Conservation (phyloP, 1,140 invertebrate species). For the Pristionchus pacificus region DNA sequence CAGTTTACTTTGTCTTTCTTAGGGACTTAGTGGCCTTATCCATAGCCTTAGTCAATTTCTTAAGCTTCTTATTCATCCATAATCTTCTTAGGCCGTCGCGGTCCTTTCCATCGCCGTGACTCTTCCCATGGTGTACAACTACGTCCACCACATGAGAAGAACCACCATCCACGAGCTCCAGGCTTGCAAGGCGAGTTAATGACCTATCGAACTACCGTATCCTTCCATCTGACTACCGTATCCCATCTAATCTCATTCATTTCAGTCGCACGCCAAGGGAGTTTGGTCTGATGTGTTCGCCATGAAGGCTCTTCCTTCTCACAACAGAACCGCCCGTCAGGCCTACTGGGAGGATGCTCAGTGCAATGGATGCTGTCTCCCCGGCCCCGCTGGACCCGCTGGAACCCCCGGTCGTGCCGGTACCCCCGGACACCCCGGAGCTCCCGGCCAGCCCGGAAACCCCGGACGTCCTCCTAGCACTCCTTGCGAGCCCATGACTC, state of each 20-base stretch:
- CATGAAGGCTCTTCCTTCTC: background rate
- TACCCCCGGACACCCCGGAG: background rate
- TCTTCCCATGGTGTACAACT: constrained; percentile 34
- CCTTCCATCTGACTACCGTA: background rate
- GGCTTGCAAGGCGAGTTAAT: constrained; percentile 2
- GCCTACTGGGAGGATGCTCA: background rate
- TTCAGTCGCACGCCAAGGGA: background rate
- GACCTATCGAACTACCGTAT: no score
- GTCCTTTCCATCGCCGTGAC: constrained; percentile 30
- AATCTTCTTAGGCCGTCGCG: no score
- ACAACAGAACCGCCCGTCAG: background rate
- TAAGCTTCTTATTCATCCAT: no score
- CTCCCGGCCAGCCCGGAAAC: background rate
- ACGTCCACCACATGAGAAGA: constrained; percentile 17
- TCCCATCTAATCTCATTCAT: background rate
- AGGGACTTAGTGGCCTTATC: no score
- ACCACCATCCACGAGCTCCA: constrained; percentile 12
- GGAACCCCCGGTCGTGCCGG: background rate
- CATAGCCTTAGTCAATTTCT: no score
- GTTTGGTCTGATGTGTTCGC: background rate
- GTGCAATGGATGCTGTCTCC: background rate
- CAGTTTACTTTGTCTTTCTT: no score
- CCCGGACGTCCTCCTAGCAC: background rate
- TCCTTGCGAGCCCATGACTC: background rate
- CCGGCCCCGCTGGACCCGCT: background rate